Conservation (phyloP, 2,113 vertebrate genomes). For the Leptocoma aspasia region DNA sequence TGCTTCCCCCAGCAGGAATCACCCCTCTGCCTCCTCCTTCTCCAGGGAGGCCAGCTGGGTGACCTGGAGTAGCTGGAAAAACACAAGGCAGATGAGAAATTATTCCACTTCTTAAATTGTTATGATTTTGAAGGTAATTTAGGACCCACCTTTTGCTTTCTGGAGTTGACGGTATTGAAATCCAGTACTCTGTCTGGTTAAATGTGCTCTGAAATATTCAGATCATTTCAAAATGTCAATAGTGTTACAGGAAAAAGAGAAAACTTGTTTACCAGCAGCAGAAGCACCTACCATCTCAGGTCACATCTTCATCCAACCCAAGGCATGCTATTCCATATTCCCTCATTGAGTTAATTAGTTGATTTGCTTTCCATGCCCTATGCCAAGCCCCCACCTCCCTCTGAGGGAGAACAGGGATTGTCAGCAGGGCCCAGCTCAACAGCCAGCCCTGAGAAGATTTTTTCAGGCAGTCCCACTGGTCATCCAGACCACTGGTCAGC, state of each 20-base stretch:
- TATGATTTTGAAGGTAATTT: conserved; percentile 30
- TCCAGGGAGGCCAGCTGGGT: background rate
- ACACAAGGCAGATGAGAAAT: background rate
- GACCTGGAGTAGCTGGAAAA: background rate
- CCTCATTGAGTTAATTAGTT: conserved; percentile 19
- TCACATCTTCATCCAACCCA: conserved; percentile 6
- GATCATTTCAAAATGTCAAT: conserved; percentile 40
- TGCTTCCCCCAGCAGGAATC: background rate
- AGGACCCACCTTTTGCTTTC: conserved; percentile 8
- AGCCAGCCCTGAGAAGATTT: background rate
- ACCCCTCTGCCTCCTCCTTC: background rate
- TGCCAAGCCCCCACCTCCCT: background rate
- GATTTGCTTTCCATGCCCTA: conserved; percentile 21
- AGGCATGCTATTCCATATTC: background rate
- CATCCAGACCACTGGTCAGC: background rate
- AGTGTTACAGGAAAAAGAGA: background rate
- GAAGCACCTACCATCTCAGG: background rate
- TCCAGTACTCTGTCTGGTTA: conserved; percentile 30
- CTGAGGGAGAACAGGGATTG: background rate
- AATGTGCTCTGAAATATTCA: conserved; percentile 24
- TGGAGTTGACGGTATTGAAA: conserved; percentile 11
- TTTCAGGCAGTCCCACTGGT: background rate
- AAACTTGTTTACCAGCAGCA: conserved; percentile 45
- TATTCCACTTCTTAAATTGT: background rate
- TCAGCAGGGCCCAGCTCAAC: background rate